Percentiles rank a stretch among this genome's conserved stretches.
These are phyloP conservation scores for Glomeris maerens DNA, from an alignment of 1,140 invertebrate species.

Conservation along the genomic window DNA sequence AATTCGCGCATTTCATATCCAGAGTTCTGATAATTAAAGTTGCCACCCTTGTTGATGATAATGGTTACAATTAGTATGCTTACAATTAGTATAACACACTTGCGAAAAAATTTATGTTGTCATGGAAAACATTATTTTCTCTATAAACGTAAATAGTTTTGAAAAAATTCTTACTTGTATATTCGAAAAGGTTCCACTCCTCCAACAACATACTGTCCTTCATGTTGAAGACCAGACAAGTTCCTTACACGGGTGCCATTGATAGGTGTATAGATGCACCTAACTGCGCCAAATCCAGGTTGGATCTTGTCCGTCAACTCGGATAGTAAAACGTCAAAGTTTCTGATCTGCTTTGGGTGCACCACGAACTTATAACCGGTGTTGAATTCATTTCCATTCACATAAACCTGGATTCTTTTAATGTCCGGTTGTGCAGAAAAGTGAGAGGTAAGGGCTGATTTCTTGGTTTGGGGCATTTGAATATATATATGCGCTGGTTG, in stretches of 20 bases:
- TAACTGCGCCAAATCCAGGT: constrained; percentile 7
- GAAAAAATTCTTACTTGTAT: not conserved
- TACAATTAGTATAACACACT: no score
- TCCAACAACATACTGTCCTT: constrained; percentile 8
- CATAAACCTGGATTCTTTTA: constrained; percentile 5
- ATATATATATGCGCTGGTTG: no score
- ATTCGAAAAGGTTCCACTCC: constrained; percentile 4
- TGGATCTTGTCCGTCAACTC: not conserved
- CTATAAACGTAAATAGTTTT: no score
- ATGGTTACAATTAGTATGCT: no score
- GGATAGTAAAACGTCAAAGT: constrained; percentile 3
- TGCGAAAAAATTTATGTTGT: no score
- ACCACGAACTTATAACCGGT: not conserved
- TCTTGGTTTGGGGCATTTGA: no score
- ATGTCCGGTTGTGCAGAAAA: no score
- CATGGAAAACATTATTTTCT: no score
- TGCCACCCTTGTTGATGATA: no score
- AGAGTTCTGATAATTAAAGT: no score
- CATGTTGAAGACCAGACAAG: not conserved
- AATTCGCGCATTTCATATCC: no score
- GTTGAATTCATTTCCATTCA: constrained; percentile 1
- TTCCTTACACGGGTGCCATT: not conserved
- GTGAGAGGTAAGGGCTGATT: no score
- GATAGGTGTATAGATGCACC: constrained; percentile 4
- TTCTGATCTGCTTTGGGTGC: not conserved